Evolutionary conservation across 2,113 vertebrate species (phyloP), one percentile per base, ranked within the genome.

Genomic region (Coturnix japonica): DNA sequence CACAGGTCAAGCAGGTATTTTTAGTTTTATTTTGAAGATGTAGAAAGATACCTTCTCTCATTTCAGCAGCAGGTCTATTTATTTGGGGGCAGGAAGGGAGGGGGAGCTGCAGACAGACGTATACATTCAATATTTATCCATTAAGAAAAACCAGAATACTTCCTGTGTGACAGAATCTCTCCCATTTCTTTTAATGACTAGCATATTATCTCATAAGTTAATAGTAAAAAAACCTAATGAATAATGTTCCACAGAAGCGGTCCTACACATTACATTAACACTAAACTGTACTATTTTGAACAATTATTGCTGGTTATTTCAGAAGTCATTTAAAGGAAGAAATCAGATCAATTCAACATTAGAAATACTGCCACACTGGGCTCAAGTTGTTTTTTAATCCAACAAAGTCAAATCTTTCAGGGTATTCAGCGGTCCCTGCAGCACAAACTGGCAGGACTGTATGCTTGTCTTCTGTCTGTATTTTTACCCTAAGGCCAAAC

Each of bases 1-100:
- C 93, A 93, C 88, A 86, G 94, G 95, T 95, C 95, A 96, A 93
- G 95, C 95, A 96, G 92, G 94, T 97, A 97, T 95, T 96, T 96
- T 96, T 73, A 80, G 87, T 84, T 85, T 47, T 70, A 21, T 93
- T 96, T 92, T 37, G 90, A 75, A 94, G 91, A 86, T 0, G 0
- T 21, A 30, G 57, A 82, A 91, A 82, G 69, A 87, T 33, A 23
- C 74, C 78, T 86, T 87, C 72, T 72, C 87, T 92, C 81, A 43
- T 95, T 95, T 92, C 87, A 88, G 81, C 90, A 93, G 64, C 57
- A 57, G 30, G 23, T 35, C 88, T 47, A 51, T 89, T 95, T 86
- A 33, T 82, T 92, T 82, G 13, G 77, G 60, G 66, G 30, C 1
- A 2, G 65, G 69, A 63, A 89, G 16, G 74, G 67, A 89, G 70